These are phyloP conservation scores for Margaritifera margaritifera DNA, from an alignment of 2,888 invertebrate species.

Conservation along the genomic window DNA sequence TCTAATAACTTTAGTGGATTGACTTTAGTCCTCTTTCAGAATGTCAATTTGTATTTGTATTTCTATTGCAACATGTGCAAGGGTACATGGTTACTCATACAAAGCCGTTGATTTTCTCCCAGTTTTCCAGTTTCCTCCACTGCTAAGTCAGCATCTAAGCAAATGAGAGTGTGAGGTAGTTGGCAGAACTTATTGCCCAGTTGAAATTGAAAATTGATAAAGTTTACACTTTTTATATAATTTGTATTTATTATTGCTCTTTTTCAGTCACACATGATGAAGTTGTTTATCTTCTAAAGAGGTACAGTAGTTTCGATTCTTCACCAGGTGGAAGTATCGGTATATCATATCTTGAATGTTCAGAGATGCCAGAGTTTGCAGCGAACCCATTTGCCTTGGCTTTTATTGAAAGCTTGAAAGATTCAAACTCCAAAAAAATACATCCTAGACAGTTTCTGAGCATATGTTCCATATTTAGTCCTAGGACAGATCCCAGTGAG, in stretches of 20 bases:
- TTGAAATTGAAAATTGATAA: not conserved
- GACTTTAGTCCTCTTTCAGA: too few species aligned
- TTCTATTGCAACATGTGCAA: too few species aligned
- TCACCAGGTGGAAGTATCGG: constrained; percentile 46
- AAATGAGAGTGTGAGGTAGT: too few species aligned
- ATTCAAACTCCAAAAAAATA: constrained; percentile 39
- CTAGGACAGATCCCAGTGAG: constrained; percentile 37
- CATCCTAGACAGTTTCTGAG: constrained; percentile 50
- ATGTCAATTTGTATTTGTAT: too few species aligned
- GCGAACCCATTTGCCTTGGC: constrained; percentile 50
- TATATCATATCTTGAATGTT: constrained; percentile 43
- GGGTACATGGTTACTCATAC: too few species aligned
- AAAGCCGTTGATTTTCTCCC: too few species aligned
- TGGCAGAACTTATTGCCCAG: too few species aligned
- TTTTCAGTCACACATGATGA: constrained; percentile 49
- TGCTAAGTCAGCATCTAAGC: too few species aligned
- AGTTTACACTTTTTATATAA: constrained; percentile 5
- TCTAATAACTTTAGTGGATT: too few species aligned
- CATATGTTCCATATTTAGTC: constrained; percentile 49
- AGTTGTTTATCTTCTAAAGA: constrained; percentile 38
- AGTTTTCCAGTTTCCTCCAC: too few species aligned
- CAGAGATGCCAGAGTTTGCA: constrained; percentile 54
- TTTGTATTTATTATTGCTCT: too few species aligned
- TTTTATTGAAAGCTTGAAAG: constrained; percentile 42
- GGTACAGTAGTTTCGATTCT: constrained; percentile 46